phyloP scores from a whole-genome alignment of 2,113 vertebrate genomes.

The Zosterops lateralis region DNA sequence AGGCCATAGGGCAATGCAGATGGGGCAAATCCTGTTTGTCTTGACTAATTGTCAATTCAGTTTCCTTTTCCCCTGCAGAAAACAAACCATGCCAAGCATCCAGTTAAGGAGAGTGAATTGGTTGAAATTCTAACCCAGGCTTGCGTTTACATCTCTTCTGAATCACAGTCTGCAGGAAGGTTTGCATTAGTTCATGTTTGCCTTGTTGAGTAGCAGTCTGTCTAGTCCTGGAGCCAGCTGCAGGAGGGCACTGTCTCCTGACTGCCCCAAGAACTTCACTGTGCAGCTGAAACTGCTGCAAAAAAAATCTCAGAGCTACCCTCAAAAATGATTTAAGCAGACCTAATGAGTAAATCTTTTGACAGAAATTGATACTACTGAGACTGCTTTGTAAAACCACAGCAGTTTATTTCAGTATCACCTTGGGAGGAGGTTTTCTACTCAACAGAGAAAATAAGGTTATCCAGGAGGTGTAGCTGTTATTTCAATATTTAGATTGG shows the following conservation, averaged over 20 bases:
- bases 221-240: background rate
- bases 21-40: background rate
- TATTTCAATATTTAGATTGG: slow-evolving; percentile 13
- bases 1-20: background rate
- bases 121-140: background rate
- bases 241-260: background rate
- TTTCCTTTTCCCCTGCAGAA: background rate
- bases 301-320: background rate
- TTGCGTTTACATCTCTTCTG: background rate
- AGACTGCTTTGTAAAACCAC: background rate
- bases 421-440: background rate
- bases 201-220: background rate
- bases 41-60: background rate
- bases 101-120: background rate
- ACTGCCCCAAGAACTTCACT: background rate
- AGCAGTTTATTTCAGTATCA: background rate
- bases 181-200: background rate
- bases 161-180: background rate
- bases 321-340: background rate
- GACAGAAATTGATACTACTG: background rate
- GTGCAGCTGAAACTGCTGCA: background rate
- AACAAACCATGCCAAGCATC: background rate
- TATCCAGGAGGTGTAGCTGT: background rate
- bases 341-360: background rate
- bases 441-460: background rate